A percentile compares a stretch with the other conserved stretches of the same genome.
These are phyloP conservation scores for Chymomyza amoena DNA, from an alignment of 2,888 invertebrate genomes.

Conservation along the genomic window DNA sequence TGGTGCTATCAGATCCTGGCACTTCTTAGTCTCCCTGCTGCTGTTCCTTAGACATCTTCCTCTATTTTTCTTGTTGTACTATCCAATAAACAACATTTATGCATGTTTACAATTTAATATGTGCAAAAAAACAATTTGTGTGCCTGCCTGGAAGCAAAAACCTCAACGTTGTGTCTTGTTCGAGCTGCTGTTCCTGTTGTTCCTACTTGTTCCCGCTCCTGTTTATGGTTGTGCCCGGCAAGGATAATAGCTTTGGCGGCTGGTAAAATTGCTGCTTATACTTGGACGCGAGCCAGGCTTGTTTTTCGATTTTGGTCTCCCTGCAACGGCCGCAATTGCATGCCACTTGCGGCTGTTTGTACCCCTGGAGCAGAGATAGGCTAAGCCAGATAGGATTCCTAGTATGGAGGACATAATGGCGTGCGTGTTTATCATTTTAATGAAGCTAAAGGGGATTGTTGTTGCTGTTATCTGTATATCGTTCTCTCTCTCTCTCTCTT, in stretches of 20 bases:
- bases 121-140: conserved; percentile 63
- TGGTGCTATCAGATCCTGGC: background rate
- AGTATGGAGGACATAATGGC: conserved; percentile 15
- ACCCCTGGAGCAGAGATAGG: background rate
- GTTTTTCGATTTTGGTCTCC: background rate
- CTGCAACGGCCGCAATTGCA: conserved; percentile 56
- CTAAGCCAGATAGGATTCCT: too few species aligned
- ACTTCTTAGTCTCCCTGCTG: background rate
- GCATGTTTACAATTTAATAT: conserved; percentile 67
- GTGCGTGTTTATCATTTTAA: conserved; percentile 59
- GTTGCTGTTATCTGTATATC: background rate
- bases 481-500: background rate
- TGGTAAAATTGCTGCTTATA: conserved; percentile 56
- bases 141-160: conserved; percentile 7
- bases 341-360: conserved; percentile 55
- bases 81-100: conserved; percentile 61
- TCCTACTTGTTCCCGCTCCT: background rate
- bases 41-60: background rate
- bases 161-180: background rate
- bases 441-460: conserved; percentile 36
- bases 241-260: too few species aligned
- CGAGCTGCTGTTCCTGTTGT: background rate
- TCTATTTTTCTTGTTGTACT: conserved; percentile 15
- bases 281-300: conserved; percentile 54
- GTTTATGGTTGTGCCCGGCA: too few species aligned